These are phyloP conservation scores for Thumatha senex DNA, from an alignment of 2,888 invertebrate genomes.

Conservation along the genomic window DNA sequence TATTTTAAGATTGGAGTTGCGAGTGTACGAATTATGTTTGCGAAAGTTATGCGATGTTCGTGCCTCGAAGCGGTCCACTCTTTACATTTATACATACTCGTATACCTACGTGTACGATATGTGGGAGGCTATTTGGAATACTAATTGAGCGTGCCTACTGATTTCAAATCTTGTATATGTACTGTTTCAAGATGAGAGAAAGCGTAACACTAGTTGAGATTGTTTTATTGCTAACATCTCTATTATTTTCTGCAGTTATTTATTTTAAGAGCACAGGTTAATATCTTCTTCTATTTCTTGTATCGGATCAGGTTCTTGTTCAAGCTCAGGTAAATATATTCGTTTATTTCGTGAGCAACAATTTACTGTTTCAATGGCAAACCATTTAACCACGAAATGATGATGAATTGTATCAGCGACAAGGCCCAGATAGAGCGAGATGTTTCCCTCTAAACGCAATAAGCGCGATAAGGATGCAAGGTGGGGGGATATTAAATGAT, in stretches of 20 bases:
- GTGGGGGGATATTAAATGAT: slow-evolving; percentile 76
- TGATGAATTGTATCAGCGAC: slow-evolving; percentile 78
- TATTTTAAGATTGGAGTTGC: slow-evolving; percentile 69
- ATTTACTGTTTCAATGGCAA: slow-evolving; percentile 73
- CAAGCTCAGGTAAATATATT: too few relatives aligned
- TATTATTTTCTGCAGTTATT: neutral
- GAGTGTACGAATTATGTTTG: slow-evolving; percentile 50
- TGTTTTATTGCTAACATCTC: slow-evolving; percentile 12
- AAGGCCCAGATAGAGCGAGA: slow-evolving; percentile 68
- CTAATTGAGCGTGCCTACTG: slow-evolving; percentile 73
- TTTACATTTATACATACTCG: slow-evolving; percentile 71
- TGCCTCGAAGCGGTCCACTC: slow-evolving; percentile 78
- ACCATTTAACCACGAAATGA: slow-evolving; percentile 82
- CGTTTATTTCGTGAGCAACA: slow-evolving; percentile 27
- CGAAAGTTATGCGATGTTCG: slow-evolving; percentile 78
- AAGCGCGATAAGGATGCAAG: slow-evolving; percentile 55
- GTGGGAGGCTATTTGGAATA: slow-evolving; percentile 81
- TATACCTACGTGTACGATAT: slow-evolving; percentile 77
- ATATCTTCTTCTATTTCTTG: slow-evolving; percentile 36
- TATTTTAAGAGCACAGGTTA: slow-evolving; percentile 21
- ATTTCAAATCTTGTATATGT: slow-evolving; percentile 64
- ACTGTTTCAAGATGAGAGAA: slow-evolving; percentile 41
- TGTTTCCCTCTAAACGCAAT: slow-evolving; percentile 33
- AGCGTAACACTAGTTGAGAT: slow-evolving; percentile 30
- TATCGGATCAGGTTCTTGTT: too few relatives aligned